A percentile compares a stretch with the other conserved stretches of the same genome.
These are phyloP conservation scores for Heliornis fulica DNA, from an alignment of 2,113 vertebrate genomes.

Conservation along the genomic window DNA sequence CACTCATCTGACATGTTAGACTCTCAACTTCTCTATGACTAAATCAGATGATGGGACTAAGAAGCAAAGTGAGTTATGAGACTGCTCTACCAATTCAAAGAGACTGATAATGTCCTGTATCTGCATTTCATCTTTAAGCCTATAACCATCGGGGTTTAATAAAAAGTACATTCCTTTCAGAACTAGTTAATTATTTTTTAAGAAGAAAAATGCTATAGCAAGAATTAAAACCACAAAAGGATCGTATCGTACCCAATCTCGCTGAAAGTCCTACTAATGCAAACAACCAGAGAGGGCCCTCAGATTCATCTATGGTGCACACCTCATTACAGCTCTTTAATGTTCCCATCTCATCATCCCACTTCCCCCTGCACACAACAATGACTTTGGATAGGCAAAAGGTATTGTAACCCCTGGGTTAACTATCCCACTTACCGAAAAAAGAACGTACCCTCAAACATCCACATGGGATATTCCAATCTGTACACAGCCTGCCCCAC, in stretches of 20 bases:
- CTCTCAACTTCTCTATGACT: not conserved
- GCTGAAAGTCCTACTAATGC: not conserved
- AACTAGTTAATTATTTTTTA: not conserved
- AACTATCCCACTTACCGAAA: not conserved
- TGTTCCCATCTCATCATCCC: not conserved
- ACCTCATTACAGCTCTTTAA: not conserved
- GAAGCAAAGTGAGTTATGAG: not conserved
- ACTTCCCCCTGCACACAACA: not conserved
- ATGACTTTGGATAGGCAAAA: not conserved
- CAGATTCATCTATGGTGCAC: not conserved
- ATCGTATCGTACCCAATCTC: not conserved
- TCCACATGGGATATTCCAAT: not conserved
- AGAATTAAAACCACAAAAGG: not conserved
- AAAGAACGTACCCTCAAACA: not conserved
- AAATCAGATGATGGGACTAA: not conserved
- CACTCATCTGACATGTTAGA: not conserved
- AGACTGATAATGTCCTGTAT: not conserved
- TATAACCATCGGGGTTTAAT: not conserved
- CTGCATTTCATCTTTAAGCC: not conserved
- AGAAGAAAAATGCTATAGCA: not conserved
- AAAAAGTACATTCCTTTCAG: not conserved
- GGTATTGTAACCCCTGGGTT: not conserved
- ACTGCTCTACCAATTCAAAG: not conserved
- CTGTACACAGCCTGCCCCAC: not conserved
- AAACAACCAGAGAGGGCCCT: not conserved